Evolutionary conservation across 2,888 invertebrate species (phyloP).

Genomic region (Cephus runcator): DNA sequence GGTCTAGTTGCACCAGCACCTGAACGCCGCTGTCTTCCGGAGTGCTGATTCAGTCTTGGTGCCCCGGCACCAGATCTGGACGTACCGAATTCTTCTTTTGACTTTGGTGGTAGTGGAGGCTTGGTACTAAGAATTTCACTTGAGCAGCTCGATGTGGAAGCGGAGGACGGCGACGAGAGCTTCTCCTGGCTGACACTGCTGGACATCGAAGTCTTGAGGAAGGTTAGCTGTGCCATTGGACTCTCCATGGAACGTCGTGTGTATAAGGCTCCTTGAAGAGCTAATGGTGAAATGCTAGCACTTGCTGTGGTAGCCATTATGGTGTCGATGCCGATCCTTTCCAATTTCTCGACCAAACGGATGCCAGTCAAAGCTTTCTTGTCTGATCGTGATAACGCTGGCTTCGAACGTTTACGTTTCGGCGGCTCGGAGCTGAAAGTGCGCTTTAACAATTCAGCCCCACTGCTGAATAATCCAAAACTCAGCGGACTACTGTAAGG

Average conservation of each 20-base stretch:
- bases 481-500: constrained; percentile 49
- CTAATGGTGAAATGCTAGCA: constrained; percentile 72
- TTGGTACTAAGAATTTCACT: constrained; percentile 29
- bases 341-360: constrained; percentile 74
- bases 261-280: constrained; percentile 72
- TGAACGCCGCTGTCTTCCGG: constrained; percentile 68
- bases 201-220: constrained; percentile 69
- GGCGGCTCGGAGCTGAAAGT: constrained; percentile 69
- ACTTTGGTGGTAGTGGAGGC: constrained; percentile 27
- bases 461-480: constrained; percentile 72
- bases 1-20: constrained; percentile 69
- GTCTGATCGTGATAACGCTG: constrained; percentile 59
- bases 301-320: constrained; percentile 72
- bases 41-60: constrained; percentile 60
- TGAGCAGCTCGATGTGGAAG: constrained; percentile 27
- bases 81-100: constrained; percentile 68
- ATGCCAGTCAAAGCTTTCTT: constrained; percentile 67
- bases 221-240: constrained; percentile 84
- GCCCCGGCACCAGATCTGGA: constrained; percentile 73
- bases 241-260: constrained; percentile 74
- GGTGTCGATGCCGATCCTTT: constrained; percentile 75
- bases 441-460: constrained; percentile 74
- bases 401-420: constrained; percentile 43
- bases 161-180: constrained; percentile 42
- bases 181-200: constrained; percentile 63